Percentiles rank a stretch among this genome's conserved stretches.
Evolutionary conservation across 2,888 invertebrate species (phyloP).

Genomic region (Diadegma fenestrale): DNA sequence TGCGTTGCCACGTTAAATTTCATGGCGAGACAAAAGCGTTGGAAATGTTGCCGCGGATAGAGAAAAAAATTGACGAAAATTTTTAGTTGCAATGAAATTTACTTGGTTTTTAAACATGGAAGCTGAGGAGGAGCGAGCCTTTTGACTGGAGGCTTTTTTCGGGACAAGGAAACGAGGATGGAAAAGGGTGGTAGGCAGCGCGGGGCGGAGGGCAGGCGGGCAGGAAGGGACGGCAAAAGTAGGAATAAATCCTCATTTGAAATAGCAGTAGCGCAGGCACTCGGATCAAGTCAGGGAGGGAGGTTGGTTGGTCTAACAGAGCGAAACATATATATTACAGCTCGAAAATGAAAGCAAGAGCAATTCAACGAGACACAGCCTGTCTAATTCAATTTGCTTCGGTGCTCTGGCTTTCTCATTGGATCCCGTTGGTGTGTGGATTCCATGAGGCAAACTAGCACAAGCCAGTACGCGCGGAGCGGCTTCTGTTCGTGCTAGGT

Average conservation of each 20-base stretch:
- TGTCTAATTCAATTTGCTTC: constrained; percentile 77
- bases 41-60: neutral
- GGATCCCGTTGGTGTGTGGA: constrained; percentile 48
- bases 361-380: constrained; percentile 76
- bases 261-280: constrained; percentile 32
- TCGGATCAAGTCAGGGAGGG: constrained; percentile 29
- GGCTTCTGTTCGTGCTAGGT: constrained; percentile 53
- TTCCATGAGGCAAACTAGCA: constrained; percentile 28
- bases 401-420: constrained; percentile 72
- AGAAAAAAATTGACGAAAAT: constrained; percentile 4
- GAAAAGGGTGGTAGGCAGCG: neutral
- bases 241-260: constrained; percentile 62
- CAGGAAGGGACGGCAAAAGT: constrained; percentile 27
- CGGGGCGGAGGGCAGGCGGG: neutral
- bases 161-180: neutral
- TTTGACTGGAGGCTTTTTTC: neutral
- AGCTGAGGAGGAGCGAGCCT: neutral
- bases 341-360: constrained; percentile 75
- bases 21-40: no score
- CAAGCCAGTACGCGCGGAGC: constrained; percentile 28
- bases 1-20: neutral
- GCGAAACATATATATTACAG: constrained; percentile 70
- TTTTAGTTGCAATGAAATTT: neutral
- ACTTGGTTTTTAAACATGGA: neutral
- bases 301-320: constrained; percentile 48